Conservation (phyloP, 2,888 invertebrate genomes). For the Chloromyia formosa region DNA sequence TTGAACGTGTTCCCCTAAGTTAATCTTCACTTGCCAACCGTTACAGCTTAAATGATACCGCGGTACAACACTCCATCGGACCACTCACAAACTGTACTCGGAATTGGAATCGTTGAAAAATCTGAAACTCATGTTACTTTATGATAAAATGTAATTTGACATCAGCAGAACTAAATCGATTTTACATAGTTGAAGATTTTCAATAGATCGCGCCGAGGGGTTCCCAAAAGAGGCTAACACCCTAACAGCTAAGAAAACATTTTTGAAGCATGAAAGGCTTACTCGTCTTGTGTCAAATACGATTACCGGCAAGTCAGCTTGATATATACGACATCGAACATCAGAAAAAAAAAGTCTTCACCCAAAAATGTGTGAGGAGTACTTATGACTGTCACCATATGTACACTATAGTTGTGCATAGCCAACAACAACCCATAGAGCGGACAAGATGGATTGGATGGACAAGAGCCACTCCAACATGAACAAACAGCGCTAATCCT, state of each 20-base stretch:
- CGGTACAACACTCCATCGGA: background rate
- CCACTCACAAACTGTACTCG: background rate
- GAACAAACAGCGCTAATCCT: slow-evolving; percentile 42
- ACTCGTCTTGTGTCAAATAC: slow-evolving; percentile 43
- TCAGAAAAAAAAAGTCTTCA: background rate
- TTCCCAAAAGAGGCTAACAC: slow-evolving; percentile 1
- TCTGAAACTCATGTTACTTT: slow-evolving; percentile 9
- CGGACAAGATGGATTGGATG: slow-evolving; percentile 22
- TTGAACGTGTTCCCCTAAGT: background rate
- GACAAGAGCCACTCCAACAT: slow-evolving; percentile 40
- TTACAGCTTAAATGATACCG: background rate
- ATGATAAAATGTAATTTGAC: slow-evolving; percentile 35
- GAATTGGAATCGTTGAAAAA: background rate
- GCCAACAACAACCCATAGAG: slow-evolving; percentile 1
- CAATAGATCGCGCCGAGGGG: slow-evolving; percentile 22
- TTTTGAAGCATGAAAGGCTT: slow-evolving; percentile 36
- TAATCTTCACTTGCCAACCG: background rate
- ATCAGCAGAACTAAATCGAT: slow-evolving; percentile 38
- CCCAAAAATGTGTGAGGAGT: slow-evolving; percentile 13
- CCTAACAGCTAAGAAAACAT: slow-evolving; percentile 34
- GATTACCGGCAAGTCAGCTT: slow-evolving; percentile 41
- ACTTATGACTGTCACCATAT: slow-evolving; percentile 41
- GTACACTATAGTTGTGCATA: background rate
- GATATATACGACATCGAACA: slow-evolving; percentile 35
- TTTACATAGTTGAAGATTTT: slow-evolving; percentile 1